A percentile compares a stretch with the other conserved stretches of the same genome.
phyloP scores from a whole-genome alignment of 2,888 invertebrate genomes.

The Epistrophella euchroma region DNA sequence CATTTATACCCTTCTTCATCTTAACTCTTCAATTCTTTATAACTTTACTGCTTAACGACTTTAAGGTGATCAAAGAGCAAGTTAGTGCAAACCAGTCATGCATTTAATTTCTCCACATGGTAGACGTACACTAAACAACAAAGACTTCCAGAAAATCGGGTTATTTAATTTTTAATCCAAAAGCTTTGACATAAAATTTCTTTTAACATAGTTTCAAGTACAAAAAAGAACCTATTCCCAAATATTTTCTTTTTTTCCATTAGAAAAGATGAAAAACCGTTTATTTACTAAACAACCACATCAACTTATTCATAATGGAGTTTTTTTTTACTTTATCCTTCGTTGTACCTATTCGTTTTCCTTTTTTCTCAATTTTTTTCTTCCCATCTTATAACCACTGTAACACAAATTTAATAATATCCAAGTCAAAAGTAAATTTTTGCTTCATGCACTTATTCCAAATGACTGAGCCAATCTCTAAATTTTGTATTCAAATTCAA shows the following conservation, averaged over 20 bases:
- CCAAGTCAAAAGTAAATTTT: constrained; percentile 18
- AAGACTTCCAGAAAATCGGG: too few relatives aligned
- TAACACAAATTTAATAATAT: constrained; percentile 54
- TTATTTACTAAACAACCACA: constrained; percentile 26
- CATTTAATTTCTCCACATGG: too few relatives aligned
- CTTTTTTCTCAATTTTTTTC: neutral
- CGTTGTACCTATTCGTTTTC: too few relatives aligned
- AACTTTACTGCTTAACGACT: too few relatives aligned
- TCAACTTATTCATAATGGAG: constrained; percentile 4
- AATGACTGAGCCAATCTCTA: constrained; percentile 31
- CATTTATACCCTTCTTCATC: too few relatives aligned
- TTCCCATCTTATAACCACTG: neutral
- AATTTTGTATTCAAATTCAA: constrained; percentile 68
- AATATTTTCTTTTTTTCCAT: neutral
- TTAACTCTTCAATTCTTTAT: too few relatives aligned
- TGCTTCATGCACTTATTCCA: constrained; percentile 63
- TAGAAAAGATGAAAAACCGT: neutral
- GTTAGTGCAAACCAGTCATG: too few relatives aligned
- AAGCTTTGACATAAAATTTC: too few relatives aligned
- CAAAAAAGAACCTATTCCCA: neutral
- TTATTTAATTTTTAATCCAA: too few relatives aligned
- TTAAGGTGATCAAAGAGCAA: too few relatives aligned
- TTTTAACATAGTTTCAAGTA: too few relatives aligned
- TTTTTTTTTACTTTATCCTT: neutral
- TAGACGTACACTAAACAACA: too few relatives aligned